phyloP scores from a whole-genome alignment of 2,113 vertebrate species.

The mouse (Mus musculus) region DNA sequence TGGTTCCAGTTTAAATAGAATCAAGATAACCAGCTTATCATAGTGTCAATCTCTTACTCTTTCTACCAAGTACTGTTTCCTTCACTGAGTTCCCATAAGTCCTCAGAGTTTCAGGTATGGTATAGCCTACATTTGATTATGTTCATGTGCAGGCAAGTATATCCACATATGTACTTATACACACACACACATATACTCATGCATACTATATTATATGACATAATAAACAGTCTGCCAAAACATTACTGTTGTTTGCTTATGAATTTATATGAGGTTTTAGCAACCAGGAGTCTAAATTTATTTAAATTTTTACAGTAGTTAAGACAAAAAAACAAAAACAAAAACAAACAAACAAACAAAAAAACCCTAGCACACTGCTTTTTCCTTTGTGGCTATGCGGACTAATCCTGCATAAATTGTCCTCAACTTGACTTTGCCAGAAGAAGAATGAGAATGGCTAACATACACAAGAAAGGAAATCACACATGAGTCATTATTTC shows the following conservation, averaged over 20 bases:
- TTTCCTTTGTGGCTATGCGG: not conserved
- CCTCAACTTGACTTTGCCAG: not conserved
- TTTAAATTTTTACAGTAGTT: not conserved
- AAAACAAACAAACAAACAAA: no score
- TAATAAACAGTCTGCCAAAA: not conserved
- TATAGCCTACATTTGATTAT: not conserved
- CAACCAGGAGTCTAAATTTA: slow-evolving; percentile 9
- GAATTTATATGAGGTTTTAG: not conserved
- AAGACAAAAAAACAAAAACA: not conserved
- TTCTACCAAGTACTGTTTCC: not conserved
- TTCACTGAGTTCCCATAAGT: not conserved
- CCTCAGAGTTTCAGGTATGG: not conserved
- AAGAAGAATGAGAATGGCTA: not conserved
- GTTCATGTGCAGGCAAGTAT: no score
- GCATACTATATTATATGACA: not conserved
- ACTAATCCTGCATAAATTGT: not conserved
- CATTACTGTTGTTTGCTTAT: not conserved
- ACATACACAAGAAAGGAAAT: not conserved
- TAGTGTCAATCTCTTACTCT: not conserved
- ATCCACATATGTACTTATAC: no score
- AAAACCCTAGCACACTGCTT: not conserved
- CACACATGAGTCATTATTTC: not conserved
- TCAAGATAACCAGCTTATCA: not conserved
- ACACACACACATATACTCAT: not conserved
- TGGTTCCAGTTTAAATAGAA: not conserved